These are phyloP conservation scores for Zaprionus obscuricornis DNA, from an alignment of 2,888 invertebrate species.

Conservation along the genomic window DNA sequence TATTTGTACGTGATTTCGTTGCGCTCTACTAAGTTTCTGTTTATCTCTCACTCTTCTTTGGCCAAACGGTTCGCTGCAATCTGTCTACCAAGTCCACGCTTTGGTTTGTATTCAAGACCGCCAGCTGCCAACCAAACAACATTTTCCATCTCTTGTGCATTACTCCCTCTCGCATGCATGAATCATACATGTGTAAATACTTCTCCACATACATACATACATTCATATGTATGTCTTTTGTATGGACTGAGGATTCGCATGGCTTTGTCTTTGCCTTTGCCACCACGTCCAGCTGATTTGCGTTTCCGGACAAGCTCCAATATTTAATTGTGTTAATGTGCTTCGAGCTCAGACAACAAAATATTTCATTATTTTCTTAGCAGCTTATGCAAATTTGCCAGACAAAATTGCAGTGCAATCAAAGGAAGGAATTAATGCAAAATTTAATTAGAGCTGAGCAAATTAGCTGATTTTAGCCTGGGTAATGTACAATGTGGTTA, in stretches of 20 bases:
- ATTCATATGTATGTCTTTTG: conserved; percentile 25
- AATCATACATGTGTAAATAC: too few species aligned
- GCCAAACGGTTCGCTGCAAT: conserved; percentile 56
- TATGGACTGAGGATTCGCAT: conserved; percentile 34
- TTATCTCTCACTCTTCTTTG: conserved; percentile 54
- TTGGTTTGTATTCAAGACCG: conserved; percentile 49
- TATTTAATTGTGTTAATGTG: conserved; percentile 73
- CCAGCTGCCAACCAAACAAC: conserved; percentile 41
- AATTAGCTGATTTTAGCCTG: too few species aligned
- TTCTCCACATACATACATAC: conserved; percentile 17
- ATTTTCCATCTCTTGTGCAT: too few species aligned
- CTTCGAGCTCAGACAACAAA: conserved; percentile 33
- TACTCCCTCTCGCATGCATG: too few species aligned
- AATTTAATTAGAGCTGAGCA: neutral
- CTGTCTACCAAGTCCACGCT: conserved; percentile 46
- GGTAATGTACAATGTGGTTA: too few species aligned
- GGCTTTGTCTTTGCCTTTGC: conserved; percentile 27
- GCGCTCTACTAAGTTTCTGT: conserved; percentile 81
- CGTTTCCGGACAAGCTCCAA: conserved; percentile 61
- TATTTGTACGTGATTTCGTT: conserved; percentile 64
- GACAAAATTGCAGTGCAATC: conserved; percentile 4
- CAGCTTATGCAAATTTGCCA: conserved; percentile 13
- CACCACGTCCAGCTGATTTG: conserved; percentile 54
- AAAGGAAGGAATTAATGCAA: neutral
- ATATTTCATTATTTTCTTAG: conserved; percentile 5